Percentiles rank a stretch among this genome's conserved stretches.
These are phyloP conservation scores for Sula dactylatra DNA, from an alignment of 2,113 vertebrate genomes.

Conservation along the genomic window DNA sequence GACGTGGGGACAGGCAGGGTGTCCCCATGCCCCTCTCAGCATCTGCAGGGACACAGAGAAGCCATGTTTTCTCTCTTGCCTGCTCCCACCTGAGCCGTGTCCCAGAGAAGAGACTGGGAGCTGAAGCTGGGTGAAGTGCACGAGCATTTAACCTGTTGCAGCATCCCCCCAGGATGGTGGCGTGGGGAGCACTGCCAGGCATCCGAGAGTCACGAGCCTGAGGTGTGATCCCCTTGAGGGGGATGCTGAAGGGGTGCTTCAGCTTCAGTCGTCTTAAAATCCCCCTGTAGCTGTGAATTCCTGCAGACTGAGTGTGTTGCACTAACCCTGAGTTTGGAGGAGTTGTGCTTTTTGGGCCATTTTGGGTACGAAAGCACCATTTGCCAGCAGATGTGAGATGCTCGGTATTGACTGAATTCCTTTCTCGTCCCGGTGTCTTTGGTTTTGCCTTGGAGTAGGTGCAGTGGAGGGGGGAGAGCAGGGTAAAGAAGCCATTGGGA, in stretches of 20 bases:
- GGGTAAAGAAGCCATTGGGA: background rate
- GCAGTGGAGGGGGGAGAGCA: background rate
- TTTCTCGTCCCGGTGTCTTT: background rate
- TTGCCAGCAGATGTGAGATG: background rate
- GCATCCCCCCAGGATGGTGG: background rate
- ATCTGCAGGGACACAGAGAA: rapidly evolving
- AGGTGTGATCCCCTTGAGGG: rapidly evolving
- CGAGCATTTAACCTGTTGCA: background rate
- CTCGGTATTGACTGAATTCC: background rate
- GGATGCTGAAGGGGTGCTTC: background rate
- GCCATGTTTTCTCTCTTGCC: background rate
- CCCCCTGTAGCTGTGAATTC: rapidly evolving
- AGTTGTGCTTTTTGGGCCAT: background rate
- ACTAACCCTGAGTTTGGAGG: background rate
- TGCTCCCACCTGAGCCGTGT: background rate
- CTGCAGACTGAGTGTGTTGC: rapidly evolving
- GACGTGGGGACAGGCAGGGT: background rate
- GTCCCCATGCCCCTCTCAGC: background rate
- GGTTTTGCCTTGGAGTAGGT: background rate
- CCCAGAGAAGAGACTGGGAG: background rate
- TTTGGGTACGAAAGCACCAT: background rate
- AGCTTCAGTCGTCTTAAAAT: background rate
- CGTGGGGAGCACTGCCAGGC: background rate
- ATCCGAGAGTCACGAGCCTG: rapidly evolving
- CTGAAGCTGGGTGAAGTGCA: background rate